A percentile compares a stretch with the other conserved stretches of the same genome.
Evolutionary conservation across 2,797 vertebrate genomes (phyloP).

Genomic region (Eidolon dupreanum): DNA sequence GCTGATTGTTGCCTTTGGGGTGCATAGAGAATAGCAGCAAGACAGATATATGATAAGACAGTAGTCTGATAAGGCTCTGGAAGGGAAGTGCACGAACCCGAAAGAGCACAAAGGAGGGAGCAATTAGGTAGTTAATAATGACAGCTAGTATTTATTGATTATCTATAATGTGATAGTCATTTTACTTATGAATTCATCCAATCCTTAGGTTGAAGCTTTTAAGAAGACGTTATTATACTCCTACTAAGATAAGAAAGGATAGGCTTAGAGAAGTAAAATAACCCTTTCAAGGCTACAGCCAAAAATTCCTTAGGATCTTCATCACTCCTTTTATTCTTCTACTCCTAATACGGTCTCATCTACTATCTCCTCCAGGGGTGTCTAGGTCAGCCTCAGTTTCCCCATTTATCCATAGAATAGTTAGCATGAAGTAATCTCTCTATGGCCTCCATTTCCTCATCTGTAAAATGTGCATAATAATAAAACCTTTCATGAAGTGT

Average conservation of each 20-base stretch:
- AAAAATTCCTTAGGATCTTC: background rate
- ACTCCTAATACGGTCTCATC: background rate
- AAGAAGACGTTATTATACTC: background rate
- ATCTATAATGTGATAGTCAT: background rate
- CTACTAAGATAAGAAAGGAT: background rate
- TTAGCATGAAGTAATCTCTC: background rate
- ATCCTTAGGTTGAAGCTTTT: background rate
- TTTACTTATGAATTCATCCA: background rate
- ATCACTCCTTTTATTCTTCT: background rate
- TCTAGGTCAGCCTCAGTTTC: background rate
- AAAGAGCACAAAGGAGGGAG: background rate
- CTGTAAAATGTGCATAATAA: background rate
- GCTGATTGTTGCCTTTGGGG: background rate
- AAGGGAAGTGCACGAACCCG: background rate
- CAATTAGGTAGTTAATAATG: conserved; percentile 54
- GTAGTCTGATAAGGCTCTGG: conserved; percentile 7
- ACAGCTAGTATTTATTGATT: conserved; percentile 23
- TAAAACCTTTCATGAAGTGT: background rate
- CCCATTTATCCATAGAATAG: background rate
- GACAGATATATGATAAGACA: background rate
- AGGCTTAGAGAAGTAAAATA: conserved; percentile 14
- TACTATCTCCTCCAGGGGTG: background rate
- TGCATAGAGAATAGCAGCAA: background rate
- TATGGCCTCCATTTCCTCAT: background rate
- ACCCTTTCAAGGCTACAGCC: background rate